A percentile compares a stretch with the other conserved stretches of the same genome.
These are phyloP conservation scores for Callinectes sapidus DNA, from an alignment of 2,888 invertebrate genomes.

Conservation along the genomic window DNA sequence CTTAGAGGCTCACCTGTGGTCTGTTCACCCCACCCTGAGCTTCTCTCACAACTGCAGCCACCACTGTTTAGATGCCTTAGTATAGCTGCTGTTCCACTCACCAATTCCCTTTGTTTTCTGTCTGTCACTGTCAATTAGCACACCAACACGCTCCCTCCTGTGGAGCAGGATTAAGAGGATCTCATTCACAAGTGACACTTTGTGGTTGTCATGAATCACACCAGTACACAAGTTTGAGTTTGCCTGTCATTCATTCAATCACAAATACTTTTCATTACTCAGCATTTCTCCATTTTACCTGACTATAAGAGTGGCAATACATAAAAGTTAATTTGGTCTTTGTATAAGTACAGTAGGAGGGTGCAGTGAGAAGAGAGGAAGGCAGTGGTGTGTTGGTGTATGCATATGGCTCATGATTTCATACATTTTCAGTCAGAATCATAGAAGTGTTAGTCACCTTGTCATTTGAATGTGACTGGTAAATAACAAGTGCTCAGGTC, in stretches of 20 bases:
- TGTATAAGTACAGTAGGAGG: background rate
- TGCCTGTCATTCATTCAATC: background rate
- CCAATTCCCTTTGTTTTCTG: background rate
- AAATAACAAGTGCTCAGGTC: background rate
- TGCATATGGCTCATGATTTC: background rate
- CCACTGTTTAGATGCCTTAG: slow-evolving; percentile 34
- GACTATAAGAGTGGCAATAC: background rate
- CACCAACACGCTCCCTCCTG: background rate
- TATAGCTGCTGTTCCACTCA: background rate
- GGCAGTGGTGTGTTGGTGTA: background rate
- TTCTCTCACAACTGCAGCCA: background rate
- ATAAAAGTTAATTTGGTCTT: background rate
- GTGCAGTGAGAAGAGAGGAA: background rate
- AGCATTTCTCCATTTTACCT: background rate
- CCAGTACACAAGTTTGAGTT: background rate
- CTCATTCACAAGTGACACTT: background rate
- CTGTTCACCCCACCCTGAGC: background rate
- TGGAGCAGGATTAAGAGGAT: background rate
- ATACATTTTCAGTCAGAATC: background rate
- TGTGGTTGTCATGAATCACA: background rate
- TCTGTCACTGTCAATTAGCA: background rate
- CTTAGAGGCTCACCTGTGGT: background rate
- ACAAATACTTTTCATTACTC: background rate
- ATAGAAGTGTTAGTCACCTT: background rate
- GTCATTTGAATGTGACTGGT: background rate